A percentile compares a stretch with the other conserved stretches of the same genome.
Evolutionary conservation across 2,113 vertebrate species (phyloP).

Genomic region (Hirundichthys speculiger): DNA sequence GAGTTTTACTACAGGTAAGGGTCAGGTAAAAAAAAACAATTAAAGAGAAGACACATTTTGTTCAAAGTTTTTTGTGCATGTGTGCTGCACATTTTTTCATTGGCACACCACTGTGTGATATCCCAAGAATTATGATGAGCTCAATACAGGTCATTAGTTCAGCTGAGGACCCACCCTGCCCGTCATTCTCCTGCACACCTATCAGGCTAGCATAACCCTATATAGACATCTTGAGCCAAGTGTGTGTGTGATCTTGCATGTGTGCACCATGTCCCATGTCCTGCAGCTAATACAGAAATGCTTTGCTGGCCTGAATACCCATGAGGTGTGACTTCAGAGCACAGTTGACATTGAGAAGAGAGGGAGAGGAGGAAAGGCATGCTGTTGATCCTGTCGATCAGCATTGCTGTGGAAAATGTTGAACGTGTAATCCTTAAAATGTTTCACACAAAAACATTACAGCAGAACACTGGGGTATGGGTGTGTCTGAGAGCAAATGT

Average conservation of each 20-base stretch:
- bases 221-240: conserved; percentile 24
- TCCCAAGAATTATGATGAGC: conserved; percentile 1
- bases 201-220: conserved; percentile 23
- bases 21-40: too few species aligned
- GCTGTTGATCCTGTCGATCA: conserved; percentile 22
- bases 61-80: too few species aligned
- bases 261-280: neutral
- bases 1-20: too few species aligned
- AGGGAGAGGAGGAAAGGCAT: conserved; percentile 30
- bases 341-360: conserved; percentile 18
- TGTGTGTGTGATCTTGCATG: neutral
- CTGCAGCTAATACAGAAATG: neutral
- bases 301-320: neutral
- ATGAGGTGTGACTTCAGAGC: conserved; percentile 29
- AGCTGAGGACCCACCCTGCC: neutral
- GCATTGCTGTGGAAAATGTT: conserved; percentile 37
- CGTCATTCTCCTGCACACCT: neutral
- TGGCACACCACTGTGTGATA: neutral
- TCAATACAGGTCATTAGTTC: conserved; percentile 6
- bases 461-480: neutral
- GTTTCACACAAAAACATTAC: conserved; percentile 38
- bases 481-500: neutral
- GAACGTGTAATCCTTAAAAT: conserved; percentile 11
- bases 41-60: too few species aligned
- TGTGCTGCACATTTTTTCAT: too few species aligned